Percentiles rank a stretch among this genome's conserved stretches.
Conservation (phyloP, 2,113 vertebrate genomes). For the Sorex fumeus region DNA sequence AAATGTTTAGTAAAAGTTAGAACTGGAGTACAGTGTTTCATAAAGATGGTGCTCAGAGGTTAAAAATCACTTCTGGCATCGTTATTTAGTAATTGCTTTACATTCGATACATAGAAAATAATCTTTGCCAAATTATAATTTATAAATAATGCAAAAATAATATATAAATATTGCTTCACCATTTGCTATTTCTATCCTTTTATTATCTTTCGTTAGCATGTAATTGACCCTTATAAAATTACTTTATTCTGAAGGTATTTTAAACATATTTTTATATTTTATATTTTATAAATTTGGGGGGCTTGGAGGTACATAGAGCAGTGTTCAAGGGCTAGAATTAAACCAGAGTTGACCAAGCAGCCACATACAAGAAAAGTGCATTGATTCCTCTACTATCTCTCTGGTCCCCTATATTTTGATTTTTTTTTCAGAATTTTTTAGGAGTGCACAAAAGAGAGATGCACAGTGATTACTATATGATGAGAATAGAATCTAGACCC, state of each 20-base stretch:
- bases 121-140: neutral
- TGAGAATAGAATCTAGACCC: neutral
- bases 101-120: neutral
- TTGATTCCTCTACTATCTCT: too few species aligned
- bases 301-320: too few species aligned
- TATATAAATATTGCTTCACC: too few species aligned
- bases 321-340: too few species aligned
- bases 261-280: too few species aligned
- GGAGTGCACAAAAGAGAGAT: neutral
- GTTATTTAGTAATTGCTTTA: conserved; percentile 19
- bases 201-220: conserved; percentile 20
- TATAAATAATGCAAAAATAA: neutral
- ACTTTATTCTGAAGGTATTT: conserved; percentile 17
- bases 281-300: too few species aligned
- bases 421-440: neutral
- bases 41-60: conserved; percentile 50
- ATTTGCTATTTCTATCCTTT: neutral
- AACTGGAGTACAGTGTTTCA: conserved; percentile 22
- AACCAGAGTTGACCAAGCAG: too few species aligned
- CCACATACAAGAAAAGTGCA: too few species aligned
- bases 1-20: conserved; percentile 37
- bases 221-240: neutral
- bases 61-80: neutral
- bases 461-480: neutral
- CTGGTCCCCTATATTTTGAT: too few species aligned